phyloP scores from a whole-genome alignment of 1,140 invertebrate species.

The Stegodyphus dumicola region DNA sequence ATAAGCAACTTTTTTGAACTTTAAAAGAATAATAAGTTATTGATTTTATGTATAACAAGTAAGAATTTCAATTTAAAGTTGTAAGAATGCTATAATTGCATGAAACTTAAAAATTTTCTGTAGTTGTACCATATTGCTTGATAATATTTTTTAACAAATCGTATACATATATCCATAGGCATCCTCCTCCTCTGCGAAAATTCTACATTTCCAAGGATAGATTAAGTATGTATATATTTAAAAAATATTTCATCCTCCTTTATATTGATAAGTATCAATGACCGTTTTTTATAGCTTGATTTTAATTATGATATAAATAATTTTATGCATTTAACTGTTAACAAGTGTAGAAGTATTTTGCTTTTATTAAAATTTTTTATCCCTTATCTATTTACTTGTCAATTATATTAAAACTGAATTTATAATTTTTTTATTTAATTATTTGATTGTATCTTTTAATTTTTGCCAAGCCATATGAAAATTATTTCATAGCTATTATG shows the following conservation, averaged over 20 bases:
- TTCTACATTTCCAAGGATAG: slow-evolving; percentile 50
- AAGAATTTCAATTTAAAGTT: background rate
- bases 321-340: background rate
- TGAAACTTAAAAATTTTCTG: background rate
- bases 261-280: background rate
- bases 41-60: background rate
- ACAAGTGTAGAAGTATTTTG: background rate
- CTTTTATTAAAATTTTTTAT: background rate
- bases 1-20: background rate
- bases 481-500: no score
- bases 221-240: slow-evolving; percentile 8
- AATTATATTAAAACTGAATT: background rate
- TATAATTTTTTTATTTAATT: no score
- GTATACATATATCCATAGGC: background rate
- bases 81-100: background rate
- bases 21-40: background rate
- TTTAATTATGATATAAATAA: background rate
- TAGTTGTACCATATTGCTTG: background rate
- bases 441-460: no score
- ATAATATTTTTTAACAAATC: background rate
- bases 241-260: background rate
- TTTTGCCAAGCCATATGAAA: no score
- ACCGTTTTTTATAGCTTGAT: background rate
- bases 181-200: slow-evolving; percentile 30
- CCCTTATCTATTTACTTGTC: background rate